phyloP scores from a whole-genome alignment of 2,113 vertebrate genomes.

The Nesoenas mayeri region DNA sequence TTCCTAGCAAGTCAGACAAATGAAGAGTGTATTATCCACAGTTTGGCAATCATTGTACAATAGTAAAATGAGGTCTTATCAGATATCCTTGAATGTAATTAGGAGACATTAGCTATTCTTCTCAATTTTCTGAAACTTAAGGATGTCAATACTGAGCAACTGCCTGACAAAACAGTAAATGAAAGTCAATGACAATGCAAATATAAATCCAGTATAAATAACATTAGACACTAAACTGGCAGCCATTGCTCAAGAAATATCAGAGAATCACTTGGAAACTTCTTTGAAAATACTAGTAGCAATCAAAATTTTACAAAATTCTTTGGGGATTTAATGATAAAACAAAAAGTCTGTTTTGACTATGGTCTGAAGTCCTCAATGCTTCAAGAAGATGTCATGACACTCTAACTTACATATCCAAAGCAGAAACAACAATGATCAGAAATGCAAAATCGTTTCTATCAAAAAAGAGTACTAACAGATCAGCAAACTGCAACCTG shows the following conservation, averaged over 20 bases:
- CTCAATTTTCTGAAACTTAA: background rate
- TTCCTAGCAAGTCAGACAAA: background rate
- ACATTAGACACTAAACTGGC: rapidly evolving
- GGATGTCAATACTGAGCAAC: background rate
- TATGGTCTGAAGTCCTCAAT: background rate
- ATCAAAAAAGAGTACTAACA: background rate
- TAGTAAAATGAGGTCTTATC: background rate
- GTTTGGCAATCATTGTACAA: background rate
- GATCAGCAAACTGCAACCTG: background rate
- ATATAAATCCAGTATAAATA: background rate
- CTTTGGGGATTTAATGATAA: background rate
- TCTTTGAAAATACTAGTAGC: background rate
- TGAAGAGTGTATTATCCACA: background rate
- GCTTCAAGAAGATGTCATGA: background rate
- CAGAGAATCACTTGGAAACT: background rate
- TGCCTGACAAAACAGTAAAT: background rate
- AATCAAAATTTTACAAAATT: background rate
- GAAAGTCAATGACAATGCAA: background rate
- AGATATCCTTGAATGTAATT: background rate
- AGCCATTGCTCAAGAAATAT: background rate
- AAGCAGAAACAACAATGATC: background rate
- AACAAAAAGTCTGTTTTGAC: background rate
- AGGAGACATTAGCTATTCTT: background rate
- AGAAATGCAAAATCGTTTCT: background rate
- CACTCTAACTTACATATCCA: background rate